phyloP scores from a whole-genome alignment of 2,888 invertebrate genomes.

The Nebria brevicollis region DNA sequence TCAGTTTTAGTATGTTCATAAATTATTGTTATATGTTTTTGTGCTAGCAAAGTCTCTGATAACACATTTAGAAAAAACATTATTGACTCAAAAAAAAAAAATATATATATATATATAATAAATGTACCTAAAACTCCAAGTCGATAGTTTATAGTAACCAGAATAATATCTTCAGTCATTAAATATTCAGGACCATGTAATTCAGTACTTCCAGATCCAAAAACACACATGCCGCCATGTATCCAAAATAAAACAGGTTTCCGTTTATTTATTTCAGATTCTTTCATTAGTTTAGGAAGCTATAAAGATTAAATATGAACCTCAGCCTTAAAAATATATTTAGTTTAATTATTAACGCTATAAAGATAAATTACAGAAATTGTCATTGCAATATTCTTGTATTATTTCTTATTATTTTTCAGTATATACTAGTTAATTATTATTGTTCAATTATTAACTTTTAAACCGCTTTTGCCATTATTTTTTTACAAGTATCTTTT shows the following conservation, averaged over 20 bases:
- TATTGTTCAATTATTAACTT: not conserved
- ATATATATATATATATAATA: too few relatives aligned
- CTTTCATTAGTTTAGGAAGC: not conserved
- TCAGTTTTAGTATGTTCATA: too few relatives aligned
- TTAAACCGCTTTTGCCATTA: too few relatives aligned
- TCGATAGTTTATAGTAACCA: conserved; percentile 37
- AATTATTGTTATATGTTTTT: too few relatives aligned
- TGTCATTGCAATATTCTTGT: too few relatives aligned
- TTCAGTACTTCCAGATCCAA: conserved; percentile 49
- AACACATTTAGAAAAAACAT: too few relatives aligned
- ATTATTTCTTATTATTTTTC: too few relatives aligned
- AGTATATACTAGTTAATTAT: too few relatives aligned
- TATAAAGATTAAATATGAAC: not conserved
- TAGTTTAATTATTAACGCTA: not conserved
- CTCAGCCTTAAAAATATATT: not conserved
- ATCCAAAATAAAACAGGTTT: conserved; percentile 31
- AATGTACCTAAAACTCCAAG: conserved; percentile 37
- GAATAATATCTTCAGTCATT: conserved; percentile 31
- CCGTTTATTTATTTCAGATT: not conserved
- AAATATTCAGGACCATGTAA: conserved; percentile 37
- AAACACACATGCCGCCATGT: not conserved
- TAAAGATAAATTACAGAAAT: not conserved
- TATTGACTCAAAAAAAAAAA: too few relatives aligned
- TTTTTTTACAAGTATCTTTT: too few relatives aligned
- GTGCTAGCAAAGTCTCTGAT: too few relatives aligned